These are phyloP conservation scores for Plectrocnemia conspersa DNA, from an alignment of 1,140 invertebrate genomes.

Conservation along the genomic window DNA sequence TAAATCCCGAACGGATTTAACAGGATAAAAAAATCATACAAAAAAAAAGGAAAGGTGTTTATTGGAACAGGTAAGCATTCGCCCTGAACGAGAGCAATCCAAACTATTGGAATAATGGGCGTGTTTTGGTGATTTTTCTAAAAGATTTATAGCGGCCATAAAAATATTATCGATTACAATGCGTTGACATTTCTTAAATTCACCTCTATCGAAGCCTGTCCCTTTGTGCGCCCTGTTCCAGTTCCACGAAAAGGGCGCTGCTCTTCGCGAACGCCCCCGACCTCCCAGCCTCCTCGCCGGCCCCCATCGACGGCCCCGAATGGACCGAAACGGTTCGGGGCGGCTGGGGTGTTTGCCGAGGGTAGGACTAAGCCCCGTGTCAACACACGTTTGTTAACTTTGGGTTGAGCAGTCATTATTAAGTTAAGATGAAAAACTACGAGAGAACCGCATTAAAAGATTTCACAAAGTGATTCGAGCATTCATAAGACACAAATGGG, in stretches of 20 bases:
- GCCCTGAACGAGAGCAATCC: no score
- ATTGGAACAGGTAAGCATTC: no score
- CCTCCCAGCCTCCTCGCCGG: background rate
- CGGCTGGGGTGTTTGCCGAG: constrained; percentile 9
- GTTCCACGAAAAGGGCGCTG: background rate
- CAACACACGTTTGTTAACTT: constrained; percentile 26
- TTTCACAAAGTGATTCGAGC: constrained; percentile 20
- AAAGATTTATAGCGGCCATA: no score
- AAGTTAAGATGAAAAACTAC: constrained; percentile 26
- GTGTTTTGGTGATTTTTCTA: no score
- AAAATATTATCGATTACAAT: constrained; percentile 16
- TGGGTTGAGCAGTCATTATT: constrained; percentile 22
- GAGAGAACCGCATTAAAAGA: constrained; percentile 17
- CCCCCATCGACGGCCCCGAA: background rate
- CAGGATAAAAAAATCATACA: no score
- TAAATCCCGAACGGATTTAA: no score
- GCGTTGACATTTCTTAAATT: constrained; percentile 15
- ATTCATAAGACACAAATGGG: background rate
- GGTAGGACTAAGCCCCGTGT: constrained; percentile 14
- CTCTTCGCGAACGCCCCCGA: background rate
- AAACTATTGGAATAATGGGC: no score
- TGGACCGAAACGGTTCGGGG: background rate
- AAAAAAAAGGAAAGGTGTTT: no score
- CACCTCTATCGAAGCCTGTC: constrained; percentile 1
- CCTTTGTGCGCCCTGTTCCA: background rate